Evolutionary conservation across 2,113 vertebrate genomes (phyloP).

Genomic region (Hippolais icterina): DNA sequence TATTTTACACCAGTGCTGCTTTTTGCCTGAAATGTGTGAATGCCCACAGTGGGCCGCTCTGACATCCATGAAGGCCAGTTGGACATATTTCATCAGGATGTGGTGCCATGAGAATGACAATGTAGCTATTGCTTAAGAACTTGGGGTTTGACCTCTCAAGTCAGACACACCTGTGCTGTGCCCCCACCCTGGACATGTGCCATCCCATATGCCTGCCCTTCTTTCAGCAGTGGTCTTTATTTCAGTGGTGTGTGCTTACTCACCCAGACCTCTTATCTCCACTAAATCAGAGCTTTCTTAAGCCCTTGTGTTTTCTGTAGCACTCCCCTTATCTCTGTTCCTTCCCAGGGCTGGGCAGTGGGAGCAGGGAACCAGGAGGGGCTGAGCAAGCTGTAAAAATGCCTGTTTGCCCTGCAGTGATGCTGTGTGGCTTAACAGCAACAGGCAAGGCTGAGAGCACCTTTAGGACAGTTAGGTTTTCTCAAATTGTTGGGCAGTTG

Average conservation of each 20-base stretch:
- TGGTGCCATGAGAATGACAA: neutral
- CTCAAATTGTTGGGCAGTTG: neutral
- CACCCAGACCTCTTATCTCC: constrained; percentile 25
- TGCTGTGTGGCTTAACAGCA: neutral
- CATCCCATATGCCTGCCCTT: neutral
- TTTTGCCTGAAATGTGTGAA: neutral
- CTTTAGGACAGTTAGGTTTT: neutral
- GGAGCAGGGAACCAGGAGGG: constrained; percentile 1
- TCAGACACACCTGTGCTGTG: neutral
- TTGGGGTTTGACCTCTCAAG: neutral
- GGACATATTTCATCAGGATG: neutral
- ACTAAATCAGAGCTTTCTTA: constrained; percentile 34
- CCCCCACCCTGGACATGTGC: neutral
- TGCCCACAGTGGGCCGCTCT: neutral
- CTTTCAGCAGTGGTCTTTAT: neutral
- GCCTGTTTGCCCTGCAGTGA: neutral
- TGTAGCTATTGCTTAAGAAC: neutral
- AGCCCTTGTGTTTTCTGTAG: constrained; percentile 33
- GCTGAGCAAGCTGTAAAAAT: neutral
- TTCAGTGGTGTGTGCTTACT: neutral
- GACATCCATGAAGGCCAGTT: neutral
- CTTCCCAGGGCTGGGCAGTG: constrained; percentile 5
- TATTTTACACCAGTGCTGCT: neutral
- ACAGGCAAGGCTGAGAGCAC: neutral
- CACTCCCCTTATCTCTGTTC: constrained; percentile 49